Evolutionary conservation across 2,888 invertebrate genomes (phyloP).

Genomic region (Syritta pipiens): DNA sequence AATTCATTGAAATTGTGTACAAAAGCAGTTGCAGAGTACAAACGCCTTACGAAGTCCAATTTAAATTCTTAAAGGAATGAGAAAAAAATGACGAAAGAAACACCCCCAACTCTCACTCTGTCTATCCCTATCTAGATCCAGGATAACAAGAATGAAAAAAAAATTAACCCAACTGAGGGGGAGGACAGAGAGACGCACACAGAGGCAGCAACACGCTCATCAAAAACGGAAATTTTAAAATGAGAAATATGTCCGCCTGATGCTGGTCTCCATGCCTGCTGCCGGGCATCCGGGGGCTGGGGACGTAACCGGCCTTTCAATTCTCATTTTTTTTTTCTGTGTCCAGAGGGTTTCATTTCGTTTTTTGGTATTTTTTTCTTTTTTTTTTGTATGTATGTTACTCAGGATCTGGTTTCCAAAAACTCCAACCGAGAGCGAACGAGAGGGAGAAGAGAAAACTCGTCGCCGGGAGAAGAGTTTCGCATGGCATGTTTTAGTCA

Average conservation of each 20-base stretch:
- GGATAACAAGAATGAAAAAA: conserved; percentile 36
- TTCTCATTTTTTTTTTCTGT: conserved; percentile 20
- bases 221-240: conserved; percentile 65
- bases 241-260: conserved; percentile 69
- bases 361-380: no score
- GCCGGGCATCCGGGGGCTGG: conserved; percentile 25
- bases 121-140: conserved; percentile 28
- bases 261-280: conserved; percentile 44
- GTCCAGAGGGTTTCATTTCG: conserved; percentile 38
- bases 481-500: conserved; percentile 79
- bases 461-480: conserved; percentile 69
- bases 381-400: no score
- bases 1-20: background rate
- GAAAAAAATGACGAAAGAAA: no score
- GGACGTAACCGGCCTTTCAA: conserved; percentile 38
- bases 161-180: background rate
- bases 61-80: conserved; percentile 39
- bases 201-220: conserved; percentile 53
- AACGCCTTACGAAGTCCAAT: background rate
- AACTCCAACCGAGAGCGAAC: conserved; percentile 28
- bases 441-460: conserved; percentile 21
- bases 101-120: no score
- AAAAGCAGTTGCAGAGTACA: background rate
- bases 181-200: conserved; percentile 4
- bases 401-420: conserved; percentile 52